Evolutionary conservation across 2,113 vertebrate genomes (phyloP).

Genomic region (Andinoacara biseriatus): DNA sequence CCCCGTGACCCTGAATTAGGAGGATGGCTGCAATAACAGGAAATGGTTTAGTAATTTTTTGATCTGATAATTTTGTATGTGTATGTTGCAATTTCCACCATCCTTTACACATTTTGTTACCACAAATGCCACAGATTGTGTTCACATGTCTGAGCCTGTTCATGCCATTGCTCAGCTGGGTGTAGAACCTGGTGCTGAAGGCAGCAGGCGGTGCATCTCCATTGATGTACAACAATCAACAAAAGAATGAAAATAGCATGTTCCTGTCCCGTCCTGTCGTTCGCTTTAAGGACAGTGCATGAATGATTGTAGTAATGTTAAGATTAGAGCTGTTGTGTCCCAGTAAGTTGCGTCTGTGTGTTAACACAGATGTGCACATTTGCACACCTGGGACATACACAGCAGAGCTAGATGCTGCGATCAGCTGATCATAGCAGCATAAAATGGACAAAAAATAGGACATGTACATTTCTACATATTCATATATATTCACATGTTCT

Average conservation of each 20-base stretch:
- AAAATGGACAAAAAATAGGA: background rate
- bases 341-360: background rate
- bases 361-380: background rate
- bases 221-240: background rate
- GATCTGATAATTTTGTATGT: background rate
- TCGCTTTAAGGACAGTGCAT: background rate
- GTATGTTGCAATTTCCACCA: background rate
- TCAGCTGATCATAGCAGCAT: background rate
- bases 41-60: background rate
- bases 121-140: constrained; percentile 9
- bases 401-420: background rate
- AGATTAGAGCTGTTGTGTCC: constrained; percentile 27
- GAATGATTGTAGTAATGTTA: background rate
- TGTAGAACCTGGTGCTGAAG: constrained; percentile 1
- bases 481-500: background rate
- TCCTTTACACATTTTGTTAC: background rate
- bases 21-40: background rate
- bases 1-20: background rate
- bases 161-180: constrained; percentile 17
- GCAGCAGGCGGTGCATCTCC: background rate
- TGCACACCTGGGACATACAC: background rate
- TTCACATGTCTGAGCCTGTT: constrained; percentile 40
- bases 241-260: constrained; percentile 38
- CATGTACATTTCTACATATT: background rate
- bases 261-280: constrained; percentile 68